Conservation (phyloP, 2,888 invertebrate species). For the Eupeodes latifasciatus region DNA sequence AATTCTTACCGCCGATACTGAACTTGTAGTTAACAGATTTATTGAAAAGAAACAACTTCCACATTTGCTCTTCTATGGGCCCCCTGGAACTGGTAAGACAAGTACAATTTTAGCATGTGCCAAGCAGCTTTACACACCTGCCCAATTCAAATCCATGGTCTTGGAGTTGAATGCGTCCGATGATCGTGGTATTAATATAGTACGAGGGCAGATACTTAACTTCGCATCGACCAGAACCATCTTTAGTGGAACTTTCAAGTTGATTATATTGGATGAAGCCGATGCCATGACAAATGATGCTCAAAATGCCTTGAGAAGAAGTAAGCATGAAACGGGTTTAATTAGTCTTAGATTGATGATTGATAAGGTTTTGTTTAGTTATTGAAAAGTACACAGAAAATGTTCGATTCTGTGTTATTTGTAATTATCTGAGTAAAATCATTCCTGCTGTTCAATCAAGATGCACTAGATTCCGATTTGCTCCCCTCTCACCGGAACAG, state of each 20-base stretch:
- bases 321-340: constrained; percentile 84
- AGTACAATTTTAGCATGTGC: constrained; percentile 99
- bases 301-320: constrained; percentile 97
- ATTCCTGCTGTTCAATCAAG: constrained; percentile 99
- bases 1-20: neutral
- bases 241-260: constrained; percentile 96
- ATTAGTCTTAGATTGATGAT: neutral
- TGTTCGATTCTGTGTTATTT: constrained; percentile 98
- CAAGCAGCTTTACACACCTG: constrained; percentile 93
- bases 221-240: constrained; percentile 99
- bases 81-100: constrained; percentile 99
- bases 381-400: constrained; percentile 99
- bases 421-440: constrained; percentile 99
- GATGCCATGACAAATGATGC: constrained; percentile 99
- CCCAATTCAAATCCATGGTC: constrained; percentile 97
- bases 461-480: constrained; percentile 98
- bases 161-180: constrained; percentile 98
- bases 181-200: constrained; percentile 98
- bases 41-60: constrained; percentile 96
- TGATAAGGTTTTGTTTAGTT: constrained; percentile 86
- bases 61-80: constrained; percentile 98
- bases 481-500: constrained; percentile 93
- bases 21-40: constrained; percentile 90
- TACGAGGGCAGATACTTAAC: constrained; percentile 95
- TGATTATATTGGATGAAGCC: constrained; percentile 99